Base-by-base conservation (phyloP, 2,888 invertebrate species). In the Mechanitis messenoides region DNA sequence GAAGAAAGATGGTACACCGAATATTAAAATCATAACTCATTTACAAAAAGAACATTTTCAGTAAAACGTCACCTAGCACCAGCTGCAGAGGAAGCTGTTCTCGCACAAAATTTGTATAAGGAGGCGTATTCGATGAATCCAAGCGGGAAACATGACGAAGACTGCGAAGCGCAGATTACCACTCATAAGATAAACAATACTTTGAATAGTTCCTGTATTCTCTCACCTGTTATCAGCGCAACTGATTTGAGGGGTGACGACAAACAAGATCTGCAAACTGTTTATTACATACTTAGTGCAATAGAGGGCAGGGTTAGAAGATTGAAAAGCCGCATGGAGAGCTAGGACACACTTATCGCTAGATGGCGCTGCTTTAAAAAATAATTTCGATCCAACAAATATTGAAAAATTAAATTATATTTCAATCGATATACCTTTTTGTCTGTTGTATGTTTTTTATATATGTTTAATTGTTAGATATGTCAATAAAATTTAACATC, bases 261-360 rank as follows among this genome's bases (percentile, higher is more conserved):
- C 12, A 79, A 76, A 56, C 72, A 79, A 3, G 75, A 85, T 61
- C 71, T 89, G 3, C 78, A 80, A 56, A 74, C 79, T 0, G 78
- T 85, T 3, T 87, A 88, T 68, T 76, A 70, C 60, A 79, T 83
- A 69, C 68, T 88, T 0, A 72, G 81, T 0, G 81, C 85, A 3
- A 85, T 89, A 55, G 88, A 89, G 68, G 87, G 88, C 11, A 78
- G 88, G 55, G 69, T 88, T 35, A 75, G 85, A 4, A 75, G 87
- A 63, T 63, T 88, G 11, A 85, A 82, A 65, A 69, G 74, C 5
- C 74, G 75, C 61, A 62, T 77, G 38, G 67, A 66, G 3, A 63
- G 55, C 61, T 74, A 69, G 61, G 72, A 60, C 56, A 11, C 20
- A 5, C 2, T 35, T 53, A 20, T n/a, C 54, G 54, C 62, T 67